Base-by-base conservation (phyloP, 35 echinoderm and acorn worm species). In the Apostichopus parvimensis region DNA sequence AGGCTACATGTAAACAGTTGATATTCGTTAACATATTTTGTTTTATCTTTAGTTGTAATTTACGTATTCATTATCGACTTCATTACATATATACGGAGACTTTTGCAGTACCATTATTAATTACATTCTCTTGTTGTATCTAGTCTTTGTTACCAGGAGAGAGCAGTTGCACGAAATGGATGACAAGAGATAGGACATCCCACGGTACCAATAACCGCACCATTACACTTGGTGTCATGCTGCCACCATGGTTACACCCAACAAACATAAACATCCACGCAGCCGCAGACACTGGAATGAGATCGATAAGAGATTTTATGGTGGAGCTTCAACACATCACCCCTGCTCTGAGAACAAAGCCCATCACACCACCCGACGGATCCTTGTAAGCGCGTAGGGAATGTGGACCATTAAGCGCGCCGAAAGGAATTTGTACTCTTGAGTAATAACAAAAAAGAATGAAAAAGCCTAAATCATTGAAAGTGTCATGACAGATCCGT, bases 191-290 rank as follows among this genome's bases (percentile, higher is more conserved):
- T n/a, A 56, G 73, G 53, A 58, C 88, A 73, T 81, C 88, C 8
- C 60, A 77, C 13, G 78, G 77, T 56, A 91, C 93, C 8, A 94
- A 94, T 79, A n/a, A 77, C 18, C 88, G 93, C 6, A 65, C 77
- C 20, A 4, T 94, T 22, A 94, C 87, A 9, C 64, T 94, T 5
- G 93, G 93, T 15, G 93, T 94, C 65, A 91, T 90, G 34, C 52
- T 94, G 54, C 93, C 93, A 8, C 93, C 93, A 79, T 94, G 93
- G 93, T 83, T 80, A 71, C 56, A 91, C 22, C 93, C 88, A 17
- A 91, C 89, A 23, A 94, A 91, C 71, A n/a, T 94, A 6, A 57
- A 83, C 34, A 81, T 94, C n/a, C 93, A 94, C 26, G 76, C 77
- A 8, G 15, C 71, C 17, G 26, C 71, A 79, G 89, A 91, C 15